Evolutionary conservation across 64 coral and sea anemone genomes (phyloP), one percentile per base, ranked within the genome.

Genomic region (Platygyra sinensis): DNA sequence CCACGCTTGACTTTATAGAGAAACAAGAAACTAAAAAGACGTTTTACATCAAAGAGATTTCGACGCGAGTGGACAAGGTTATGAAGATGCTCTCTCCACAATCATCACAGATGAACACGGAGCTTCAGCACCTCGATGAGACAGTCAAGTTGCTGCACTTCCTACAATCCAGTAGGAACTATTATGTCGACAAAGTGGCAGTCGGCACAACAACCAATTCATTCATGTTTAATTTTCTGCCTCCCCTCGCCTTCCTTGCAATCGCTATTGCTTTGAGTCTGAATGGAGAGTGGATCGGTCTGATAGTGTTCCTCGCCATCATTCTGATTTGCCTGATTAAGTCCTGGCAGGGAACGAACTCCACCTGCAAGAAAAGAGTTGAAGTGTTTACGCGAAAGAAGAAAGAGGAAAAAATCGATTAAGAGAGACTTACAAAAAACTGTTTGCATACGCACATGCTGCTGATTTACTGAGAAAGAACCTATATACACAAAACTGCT

Each of bases 11-110:
- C 9, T 84, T 86, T 8, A 62, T 87, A 6, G 72, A 87, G 51
- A 78, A 62, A 39, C 90, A 92, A 60, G 90, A 92, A 79, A 80
- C 67, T 8, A 87, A 79, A 17, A 92, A 92, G 32, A 62, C 90
- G 10, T 78, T 62, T 3, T 81, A 69, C 50, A 92, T 92, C 16
- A 92, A 87, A 78, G 90, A 87, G 39, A 84, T 92, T 11, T 46
- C 74, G 16, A 80, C 61, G 10, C 83, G 83, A 27, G 24, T 92
- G 1, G 36, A 50, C 20, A 50, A 50, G 28, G 11, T 85, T 51
- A 38, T 85, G 27, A 72, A 7, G 7, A 51, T 71, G 62, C 36
- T 85, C 0, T 71, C 22, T 22, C 22, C 63, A 10, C 22, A 72
- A 24, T 7, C n/a, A n/a, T n/a, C 59, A 19, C 33, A 67, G 27